Base-by-base conservation (phyloP, 2,113 vertebrate genomes). In the Trematomus loennbergii region DNA sequence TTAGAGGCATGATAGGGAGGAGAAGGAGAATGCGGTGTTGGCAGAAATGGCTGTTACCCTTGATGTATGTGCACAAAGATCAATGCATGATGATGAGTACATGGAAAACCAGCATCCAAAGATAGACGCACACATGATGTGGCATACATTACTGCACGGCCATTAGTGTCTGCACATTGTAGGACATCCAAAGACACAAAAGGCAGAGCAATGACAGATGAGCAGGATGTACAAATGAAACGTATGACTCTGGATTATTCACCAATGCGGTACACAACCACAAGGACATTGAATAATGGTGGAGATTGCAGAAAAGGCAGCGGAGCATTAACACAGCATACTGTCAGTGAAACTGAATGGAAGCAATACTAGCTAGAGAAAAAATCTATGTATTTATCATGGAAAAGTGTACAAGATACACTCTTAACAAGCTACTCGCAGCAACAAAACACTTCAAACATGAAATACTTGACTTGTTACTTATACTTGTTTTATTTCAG, bases 51-150 rank as follows among this genome's bases (percentile, higher is more conserved):
- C 33, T 72, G 48, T 50, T 71, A 59, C 62, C 48, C 52, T 60
- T 65, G 59, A 64, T 74, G 65, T 63, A 72, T 69, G 54, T 72
- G 69, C 66, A 60, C 59, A 70, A 65, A 72, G 55, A 88, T 91
- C 90, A 76, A 79, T 89, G 50, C 4, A 40, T 2, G 15, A 12
- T 58, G 67, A 89, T 71, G 59, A 74, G 82, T 72, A 50, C 75
- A 68, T 33, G 67, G 70, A 82, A 69, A 77, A 77, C 62, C 43
- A 48, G 64, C 52, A 54, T 81, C 43, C 49, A 60, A 75, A 77
- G 69, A 64, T 12, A 50, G 55, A 72, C 36, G 25, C 58, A 71
- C 72, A 79, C 75, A 53, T 36, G 53, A 55, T 78, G 48, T 36
- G 5, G 64, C 49, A 57, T 76, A 64, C n/a, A 73, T 81, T 74